These are phyloP conservation scores for Monochamus alternatus DNA, from an alignment of 2,888 invertebrate genomes.

Conservation along the genomic window DNA sequence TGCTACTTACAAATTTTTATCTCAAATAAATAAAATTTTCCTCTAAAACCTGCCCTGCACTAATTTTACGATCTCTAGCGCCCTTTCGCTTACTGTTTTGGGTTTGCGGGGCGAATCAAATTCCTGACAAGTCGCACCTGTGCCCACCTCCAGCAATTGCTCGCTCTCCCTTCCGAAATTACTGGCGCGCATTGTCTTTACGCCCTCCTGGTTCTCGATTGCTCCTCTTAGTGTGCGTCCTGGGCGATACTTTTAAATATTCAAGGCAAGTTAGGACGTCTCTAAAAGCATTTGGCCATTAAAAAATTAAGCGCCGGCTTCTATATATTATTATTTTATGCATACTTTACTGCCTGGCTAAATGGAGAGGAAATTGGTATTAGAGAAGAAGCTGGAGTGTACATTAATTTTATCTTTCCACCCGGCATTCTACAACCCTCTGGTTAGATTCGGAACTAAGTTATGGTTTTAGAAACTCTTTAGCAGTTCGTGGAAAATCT, in stretches of 20 bases:
- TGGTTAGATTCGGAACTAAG: neutral
- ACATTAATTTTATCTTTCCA: conserved; percentile 45
- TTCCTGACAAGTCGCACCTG: conserved; percentile 61
- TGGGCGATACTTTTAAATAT: conserved; percentile 70
- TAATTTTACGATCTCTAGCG: conserved; percentile 46
- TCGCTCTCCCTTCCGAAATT: conserved; percentile 59
- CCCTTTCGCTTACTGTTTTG: conserved; percentile 50
- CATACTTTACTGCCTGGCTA: conserved; percentile 68
- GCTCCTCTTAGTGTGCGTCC: conserved; percentile 64
- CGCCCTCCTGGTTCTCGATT: conserved; percentile 62
- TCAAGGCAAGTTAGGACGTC: conserved; percentile 70
- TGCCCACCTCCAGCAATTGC: conserved; percentile 45
- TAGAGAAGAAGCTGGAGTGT: conserved; percentile 42
- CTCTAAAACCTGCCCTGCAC: too few relatives aligned
- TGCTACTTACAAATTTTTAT: too few relatives aligned
- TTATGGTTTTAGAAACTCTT: neutral
- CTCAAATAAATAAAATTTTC: conserved; percentile 31
- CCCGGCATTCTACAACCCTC: conserved; percentile 4
- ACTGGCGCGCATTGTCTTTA: conserved; percentile 66
- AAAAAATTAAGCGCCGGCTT: conserved; percentile 73
- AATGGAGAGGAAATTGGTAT: conserved; percentile 68
- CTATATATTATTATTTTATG: conserved; percentile 72
- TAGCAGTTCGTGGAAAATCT: too few relatives aligned
- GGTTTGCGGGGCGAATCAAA: conserved; percentile 60
- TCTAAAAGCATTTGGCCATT: conserved; percentile 80